These are phyloP conservation scores for Periparus ater DNA, from an alignment of 2,797 vertebrate genomes.

Conservation along the genomic window DNA sequence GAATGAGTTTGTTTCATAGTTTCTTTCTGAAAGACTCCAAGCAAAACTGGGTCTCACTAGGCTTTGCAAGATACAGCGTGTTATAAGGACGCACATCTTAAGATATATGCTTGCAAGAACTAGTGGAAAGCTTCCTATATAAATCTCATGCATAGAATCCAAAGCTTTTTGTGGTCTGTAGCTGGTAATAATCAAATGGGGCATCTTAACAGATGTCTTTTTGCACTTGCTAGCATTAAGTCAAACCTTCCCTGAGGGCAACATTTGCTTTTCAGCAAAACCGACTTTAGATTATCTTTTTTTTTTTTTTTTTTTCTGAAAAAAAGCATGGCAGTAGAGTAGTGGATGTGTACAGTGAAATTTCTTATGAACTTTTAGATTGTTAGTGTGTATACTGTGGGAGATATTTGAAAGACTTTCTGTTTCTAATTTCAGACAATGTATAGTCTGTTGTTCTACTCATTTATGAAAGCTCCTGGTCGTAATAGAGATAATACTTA, in stretches of 20 bases:
- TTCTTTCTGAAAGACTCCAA: not conserved
- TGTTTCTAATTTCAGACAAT: not conserved
- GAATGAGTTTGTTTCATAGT: not conserved
- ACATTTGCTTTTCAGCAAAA: not conserved
- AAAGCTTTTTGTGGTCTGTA: not conserved
- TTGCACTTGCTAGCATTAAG: not conserved
- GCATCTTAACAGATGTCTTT: not conserved
- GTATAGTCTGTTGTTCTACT: not conserved
- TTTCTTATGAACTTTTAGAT: not conserved
- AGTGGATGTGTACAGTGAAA: not conserved
- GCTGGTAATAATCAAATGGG: not conserved
- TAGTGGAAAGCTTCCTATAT: not conserved
- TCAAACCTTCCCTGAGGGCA: not conserved
- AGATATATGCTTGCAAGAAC: not conserved
- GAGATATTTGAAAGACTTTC: not conserved
- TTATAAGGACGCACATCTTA: not conserved
- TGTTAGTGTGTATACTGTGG: not conserved
- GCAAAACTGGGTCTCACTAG: not conserved
- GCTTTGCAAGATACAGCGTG: fast-evolving
- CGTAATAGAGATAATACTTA: not conserved
- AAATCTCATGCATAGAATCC: not conserved
- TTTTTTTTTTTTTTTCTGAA: fast-evolving
- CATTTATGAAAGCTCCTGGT: not conserved
- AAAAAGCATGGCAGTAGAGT: not conserved
- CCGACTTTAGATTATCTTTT: not conserved